Evolutionary conservation across 2,888 invertebrate species (phyloP), one percentile per base, ranked within the genome.

Genomic region (Melitaea athalia): DNA sequence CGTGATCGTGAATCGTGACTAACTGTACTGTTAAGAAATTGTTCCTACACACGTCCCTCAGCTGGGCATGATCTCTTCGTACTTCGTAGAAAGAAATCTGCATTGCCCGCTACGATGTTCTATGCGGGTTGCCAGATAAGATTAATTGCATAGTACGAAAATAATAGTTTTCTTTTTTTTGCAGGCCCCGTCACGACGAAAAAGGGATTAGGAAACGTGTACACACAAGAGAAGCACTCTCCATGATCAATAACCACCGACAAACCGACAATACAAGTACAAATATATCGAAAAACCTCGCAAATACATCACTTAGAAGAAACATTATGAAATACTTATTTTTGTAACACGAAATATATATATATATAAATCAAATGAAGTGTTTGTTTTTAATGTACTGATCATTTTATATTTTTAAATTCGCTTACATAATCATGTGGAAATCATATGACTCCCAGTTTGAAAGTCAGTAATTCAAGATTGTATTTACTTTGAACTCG

Each of bases 171-270:
- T 73, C n/a, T 76, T 75, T 77, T 72, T 85, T 81, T 91, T 91
- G n/a, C 89, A 92, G 92, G 86, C 81, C 79, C 86, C 69, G 75
- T 81, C 68, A 77, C 85, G 68, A 74, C 78, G 50, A 89, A 85
- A 72, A 91, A 91, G 79, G 89, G 89, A 68, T 77, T 85, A 64
- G 91, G 91, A 74, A 92, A 92, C 80, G 92, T 92, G 63, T 92
- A 92, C 83, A 92, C 92, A 59, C 91, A 92, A 81, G 91, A 92
- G 73, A 91, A 91, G 77, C 92, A 89, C 72, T 81, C 83, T n/a
- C 79, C 83, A 47, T 85, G 77, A 81, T 66, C 69, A 62, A 75
- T 72, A 70, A 81, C 79, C 79, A 79, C 76, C 78, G 80, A 79
- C 63, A 74, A 71, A 33, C 72, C 74, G 80, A 52, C 53, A 10